Percentiles rank a stretch among this genome's conserved stretches.
Conservation (phyloP, 92 coral and sea anemone genomes). For the Phenganax stokvisi region DNA sequence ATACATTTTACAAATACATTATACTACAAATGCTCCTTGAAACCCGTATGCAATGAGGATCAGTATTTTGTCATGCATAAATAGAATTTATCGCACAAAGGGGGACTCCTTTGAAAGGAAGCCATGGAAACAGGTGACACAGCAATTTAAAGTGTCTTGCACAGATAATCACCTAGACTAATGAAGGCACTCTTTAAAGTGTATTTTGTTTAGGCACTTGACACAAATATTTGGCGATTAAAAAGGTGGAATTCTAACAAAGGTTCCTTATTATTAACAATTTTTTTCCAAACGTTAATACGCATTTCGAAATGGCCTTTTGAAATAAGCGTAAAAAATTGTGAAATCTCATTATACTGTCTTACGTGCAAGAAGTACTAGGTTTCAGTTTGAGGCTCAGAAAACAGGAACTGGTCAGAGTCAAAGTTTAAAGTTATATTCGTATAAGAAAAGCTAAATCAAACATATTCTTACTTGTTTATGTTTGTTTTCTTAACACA, state of each 20-base stretch:
- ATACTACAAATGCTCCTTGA: neutral
- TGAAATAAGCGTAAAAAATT: neutral
- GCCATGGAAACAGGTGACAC: neutral
- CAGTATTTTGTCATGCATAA: neutral
- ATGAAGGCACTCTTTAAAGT: neutral
- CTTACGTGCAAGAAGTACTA: neutral
- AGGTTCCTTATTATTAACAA: neutral
- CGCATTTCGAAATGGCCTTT: neutral
- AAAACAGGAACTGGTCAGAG: too few species aligned
- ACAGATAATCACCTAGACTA: neutral
- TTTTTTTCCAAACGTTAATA: neutral
- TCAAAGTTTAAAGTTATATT: too few species aligned
- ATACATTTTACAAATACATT: neutral
- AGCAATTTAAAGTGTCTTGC: neutral
- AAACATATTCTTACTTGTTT: too few species aligned
- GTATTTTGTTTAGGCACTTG: neutral
- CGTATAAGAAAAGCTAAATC: too few species aligned
- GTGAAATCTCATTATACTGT: neutral
- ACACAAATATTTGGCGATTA: constrained; percentile 21
- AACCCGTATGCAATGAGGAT: neutral
- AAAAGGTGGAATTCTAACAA: neutral
- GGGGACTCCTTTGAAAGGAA: neutral
- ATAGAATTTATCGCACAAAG: neutral
- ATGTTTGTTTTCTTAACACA: too few species aligned
- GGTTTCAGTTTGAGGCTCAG: too few species aligned